Evolutionary conservation across 2,888 invertebrate genomes (phyloP).

Genomic region (Lacanobia oleracea): DNA sequence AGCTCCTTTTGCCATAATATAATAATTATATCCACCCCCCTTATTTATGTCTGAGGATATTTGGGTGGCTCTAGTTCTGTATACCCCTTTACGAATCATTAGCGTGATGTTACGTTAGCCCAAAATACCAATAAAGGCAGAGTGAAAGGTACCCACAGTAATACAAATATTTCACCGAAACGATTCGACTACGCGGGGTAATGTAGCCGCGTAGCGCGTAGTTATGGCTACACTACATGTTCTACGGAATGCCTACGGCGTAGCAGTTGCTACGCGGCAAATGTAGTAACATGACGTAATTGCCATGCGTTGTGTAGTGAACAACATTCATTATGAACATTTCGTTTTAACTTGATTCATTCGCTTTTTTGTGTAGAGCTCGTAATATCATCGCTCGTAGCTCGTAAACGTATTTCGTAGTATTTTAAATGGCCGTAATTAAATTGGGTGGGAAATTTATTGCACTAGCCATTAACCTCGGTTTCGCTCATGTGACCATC

Average conservation of each 20-base stretch:
- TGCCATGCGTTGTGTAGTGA: constrained; percentile 50
- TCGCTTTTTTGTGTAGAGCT: constrained; percentile 38
- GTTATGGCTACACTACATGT: constrained; percentile 54
- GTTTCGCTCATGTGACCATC: constrained; percentile 48
- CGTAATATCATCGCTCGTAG: constrained; percentile 48
- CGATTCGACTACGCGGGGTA: constrained; percentile 43
- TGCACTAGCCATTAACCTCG: constrained; percentile 60
- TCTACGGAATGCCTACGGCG: constrained; percentile 62
- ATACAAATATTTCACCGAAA: constrained; percentile 59
- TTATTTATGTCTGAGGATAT: constrained; percentile 20
- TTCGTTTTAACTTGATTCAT: constrained; percentile 55
- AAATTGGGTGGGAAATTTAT: constrained; percentile 63
- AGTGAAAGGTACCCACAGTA: constrained; percentile 49
- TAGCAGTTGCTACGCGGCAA: constrained; percentile 52
- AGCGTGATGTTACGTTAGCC: constrained; percentile 40
- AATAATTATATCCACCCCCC: constrained; percentile 11
- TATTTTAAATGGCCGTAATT: constrained; percentile 64
- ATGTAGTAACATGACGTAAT: constrained; percentile 48
- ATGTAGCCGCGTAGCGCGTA: constrained; percentile 55
- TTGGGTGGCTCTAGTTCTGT: constrained; percentile 13
- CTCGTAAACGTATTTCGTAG: constrained; percentile 61
- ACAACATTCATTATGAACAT: constrained; percentile 50
- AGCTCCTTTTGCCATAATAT: constrained; percentile 8
- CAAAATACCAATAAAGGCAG: constrained; percentile 51
- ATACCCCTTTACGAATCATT: constrained; percentile 45